Evolutionary conservation across 2,797 vertebrate species (phyloP).

Genomic region (Clangula hyemalis): DNA sequence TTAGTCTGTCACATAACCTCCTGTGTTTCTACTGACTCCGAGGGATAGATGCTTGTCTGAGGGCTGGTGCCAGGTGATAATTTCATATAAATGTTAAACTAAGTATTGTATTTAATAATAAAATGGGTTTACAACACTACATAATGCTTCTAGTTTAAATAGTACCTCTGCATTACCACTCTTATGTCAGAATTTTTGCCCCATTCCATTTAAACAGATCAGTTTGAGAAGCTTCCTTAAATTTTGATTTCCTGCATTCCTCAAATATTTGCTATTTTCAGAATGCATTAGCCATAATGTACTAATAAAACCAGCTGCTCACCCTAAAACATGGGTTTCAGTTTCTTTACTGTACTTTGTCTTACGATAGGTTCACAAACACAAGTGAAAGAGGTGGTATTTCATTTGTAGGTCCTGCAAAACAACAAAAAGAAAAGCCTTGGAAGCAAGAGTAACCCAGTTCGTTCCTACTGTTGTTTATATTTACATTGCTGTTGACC

Average conservation of each 20-base stretch:
- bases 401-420: background rate
- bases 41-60: background rate
- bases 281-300: background rate
- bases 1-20: background rate
- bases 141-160: background rate
- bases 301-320: background rate
- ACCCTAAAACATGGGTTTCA: background rate
- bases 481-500: background rate
- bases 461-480: background rate
- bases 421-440: background rate
- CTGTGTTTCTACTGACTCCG: background rate
- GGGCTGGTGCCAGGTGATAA: background rate
- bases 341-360: background rate
- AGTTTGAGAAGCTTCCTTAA: background rate
- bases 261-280: background rate
- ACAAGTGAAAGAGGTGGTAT: background rate
- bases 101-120: background rate
- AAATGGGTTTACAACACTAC: background rate
- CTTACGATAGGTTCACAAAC: background rate
- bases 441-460: background rate
- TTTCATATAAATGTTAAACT: too few relatives aligned
- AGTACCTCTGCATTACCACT: background rate
- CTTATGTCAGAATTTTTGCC: background rate
- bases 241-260: background rate
- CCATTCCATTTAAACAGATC: background rate